phyloP scores from a whole-genome alignment of 2,888 invertebrate genomes.

The Opisthograptis luteolata region DNA sequence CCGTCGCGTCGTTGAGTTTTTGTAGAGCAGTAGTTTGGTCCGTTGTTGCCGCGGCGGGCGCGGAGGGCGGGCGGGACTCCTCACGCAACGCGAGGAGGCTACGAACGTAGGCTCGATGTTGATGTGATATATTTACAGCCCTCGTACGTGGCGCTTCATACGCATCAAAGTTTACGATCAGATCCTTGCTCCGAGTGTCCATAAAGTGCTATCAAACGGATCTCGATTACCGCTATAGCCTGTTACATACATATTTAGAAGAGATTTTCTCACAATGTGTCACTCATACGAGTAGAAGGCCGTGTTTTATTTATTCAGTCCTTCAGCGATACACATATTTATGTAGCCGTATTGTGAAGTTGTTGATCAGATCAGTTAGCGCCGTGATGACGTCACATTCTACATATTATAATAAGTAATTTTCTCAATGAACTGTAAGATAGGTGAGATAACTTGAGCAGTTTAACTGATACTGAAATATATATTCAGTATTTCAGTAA shows the following conservation, averaged over 20 bases:
- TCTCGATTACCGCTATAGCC: slow-evolving; percentile 26
- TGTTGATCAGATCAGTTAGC: too few species aligned
- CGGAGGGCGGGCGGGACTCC: not conserved
- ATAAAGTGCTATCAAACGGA: slow-evolving; percentile 32
- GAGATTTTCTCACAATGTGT: slow-evolving; percentile 5
- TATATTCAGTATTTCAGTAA: not conserved
- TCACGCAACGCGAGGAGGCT: slow-evolving; percentile 1
- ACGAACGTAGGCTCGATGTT: slow-evolving; percentile 16
- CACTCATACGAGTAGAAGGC: not conserved
- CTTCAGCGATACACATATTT: too few species aligned
- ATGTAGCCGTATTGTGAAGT: too few species aligned
- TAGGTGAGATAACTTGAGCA: too few species aligned
- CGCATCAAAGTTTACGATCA: slow-evolving; percentile 29
- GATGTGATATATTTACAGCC: slow-evolving; percentile 29
- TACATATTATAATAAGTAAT: too few species aligned
- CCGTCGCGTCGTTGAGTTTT: not conserved
- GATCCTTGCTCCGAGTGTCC: slow-evolving; percentile 25
- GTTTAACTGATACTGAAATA: too few species aligned
- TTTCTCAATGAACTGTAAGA: too few species aligned
- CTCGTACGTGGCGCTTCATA: slow-evolving; percentile 17
- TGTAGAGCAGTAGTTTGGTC: not conserved
- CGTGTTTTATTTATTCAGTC: not conserved
- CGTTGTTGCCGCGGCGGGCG: not conserved
- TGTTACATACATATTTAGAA: slow-evolving; percentile 7
- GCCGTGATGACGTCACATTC: too few species aligned